phyloP scores from a whole-genome alignment of 2,888 invertebrate species.

The Sylvicola cinctus region DNA sequence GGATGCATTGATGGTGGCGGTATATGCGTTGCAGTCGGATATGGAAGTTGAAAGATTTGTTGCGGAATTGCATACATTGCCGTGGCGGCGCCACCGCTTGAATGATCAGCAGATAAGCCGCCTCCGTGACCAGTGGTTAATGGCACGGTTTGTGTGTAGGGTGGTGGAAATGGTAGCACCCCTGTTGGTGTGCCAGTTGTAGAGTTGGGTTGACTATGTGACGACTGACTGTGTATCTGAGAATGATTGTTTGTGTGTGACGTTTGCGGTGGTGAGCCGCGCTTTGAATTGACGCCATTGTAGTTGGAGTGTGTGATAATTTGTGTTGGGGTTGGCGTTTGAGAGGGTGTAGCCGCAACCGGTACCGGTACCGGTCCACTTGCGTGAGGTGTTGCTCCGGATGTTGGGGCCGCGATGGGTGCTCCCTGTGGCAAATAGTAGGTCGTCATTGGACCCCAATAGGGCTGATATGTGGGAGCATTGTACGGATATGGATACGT shows the following conservation, averaged over 20 bases:
- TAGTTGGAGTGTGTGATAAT: conserved; percentile 9
- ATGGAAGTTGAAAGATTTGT: conserved; percentile 23
- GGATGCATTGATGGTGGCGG: conserved; percentile 10
- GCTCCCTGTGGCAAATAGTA: conserved; percentile 23
- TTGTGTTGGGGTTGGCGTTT: conserved; percentile 14
- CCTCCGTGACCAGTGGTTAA: conserved; percentile 11
- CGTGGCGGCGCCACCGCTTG: conserved; percentile 6
- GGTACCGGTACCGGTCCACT: conserved; percentile 13
- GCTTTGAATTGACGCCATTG: conserved; percentile 13
- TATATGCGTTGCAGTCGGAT: conserved; percentile 10
- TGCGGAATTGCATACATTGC: conserved; percentile 23
- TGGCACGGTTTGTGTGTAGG: conserved; percentile 11
- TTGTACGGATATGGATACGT: conserved; percentile 25
- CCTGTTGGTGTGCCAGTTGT: conserved; percentile 1
- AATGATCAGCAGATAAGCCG: conserved; percentile 6
- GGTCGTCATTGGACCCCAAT: conserved; percentile 23
- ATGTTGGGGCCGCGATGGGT: conserved; percentile 15
- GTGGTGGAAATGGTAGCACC: conserved; percentile 8
- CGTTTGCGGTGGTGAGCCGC: conserved; percentile 15
- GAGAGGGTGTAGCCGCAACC: conserved; percentile 15
- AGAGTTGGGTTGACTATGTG: not conserved
- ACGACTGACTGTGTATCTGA: conserved; percentile 2
- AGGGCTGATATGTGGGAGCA: conserved; percentile 12
- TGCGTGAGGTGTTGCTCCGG: too few species aligned
- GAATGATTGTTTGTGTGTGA: conserved; percentile 4